A percentile compares a stretch with the other conserved stretches of the same genome.
Conservation (phyloP, 1,140 invertebrate species). For the Bombyx mori region ASM3026992v2 NC_085127.1:8756501-8757000, state of each 20-base stretch:
- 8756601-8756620: slow-evolving; percentile 8
- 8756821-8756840: not conserved
- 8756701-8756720: slow-evolving; percentile 6
- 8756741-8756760: not conserved
- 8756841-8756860: not conserved
- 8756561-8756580: slow-evolving; percentile 7
- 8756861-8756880: not conserved
- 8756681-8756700: slow-evolving; percentile 7
- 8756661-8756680: slow-evolving; percentile 3
- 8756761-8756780: not conserved
- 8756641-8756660: slow-evolving; percentile 9
- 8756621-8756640: slow-evolving; percentile 7
- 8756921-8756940: too few relatives aligned
- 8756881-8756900: too few relatives aligned
- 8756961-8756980: too few relatives aligned
- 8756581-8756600: slow-evolving; percentile 6
- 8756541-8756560: slow-evolving; percentile 5
- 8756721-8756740: slow-evolving; percentile 2
- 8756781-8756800: not conserved
- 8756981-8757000: too few relatives aligned
- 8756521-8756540: slow-evolving; percentile 8
- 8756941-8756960: too few relatives aligned
- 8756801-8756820: not conserved
- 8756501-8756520: not conserved
- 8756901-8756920: too few relatives aligned